Conservation (phyloP, 1,140 invertebrate genomes). For the Zaprionus davidi region DNA sequence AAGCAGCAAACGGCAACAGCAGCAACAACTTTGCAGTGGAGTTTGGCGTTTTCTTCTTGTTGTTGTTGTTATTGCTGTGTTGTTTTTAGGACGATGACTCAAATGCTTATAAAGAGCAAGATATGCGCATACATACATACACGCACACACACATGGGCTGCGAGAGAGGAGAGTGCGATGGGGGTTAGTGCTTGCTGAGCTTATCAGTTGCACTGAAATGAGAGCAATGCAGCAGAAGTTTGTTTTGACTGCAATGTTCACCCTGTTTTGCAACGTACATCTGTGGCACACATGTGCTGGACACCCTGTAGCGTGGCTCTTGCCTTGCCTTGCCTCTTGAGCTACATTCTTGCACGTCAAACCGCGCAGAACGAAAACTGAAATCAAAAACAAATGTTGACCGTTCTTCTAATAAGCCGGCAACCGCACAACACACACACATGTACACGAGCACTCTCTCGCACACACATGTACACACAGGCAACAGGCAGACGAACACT, state of each 20-base stretch:
- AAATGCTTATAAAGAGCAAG: slow-evolving; percentile 31
- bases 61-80: slow-evolving; percentile 57
- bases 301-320: slow-evolving; percentile 50
- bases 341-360: slow-evolving; percentile 64
- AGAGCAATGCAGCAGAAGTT: slow-evolving; percentile 27
- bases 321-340: slow-evolving; percentile 28
- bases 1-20: slow-evolving; percentile 47
- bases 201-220: slow-evolving; percentile 48
- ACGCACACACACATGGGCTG: background rate
- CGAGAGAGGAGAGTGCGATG: background rate
- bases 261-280: slow-evolving; percentile 41
- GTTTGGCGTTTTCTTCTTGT: slow-evolving; percentile 51
- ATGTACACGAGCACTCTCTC: background rate
- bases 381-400: slow-evolving; percentile 65
- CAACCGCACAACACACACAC: slow-evolving; percentile 34
- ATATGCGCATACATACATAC: slow-evolving; percentile 10
- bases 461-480: background rate
- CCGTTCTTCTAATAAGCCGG: slow-evolving; percentile 60
- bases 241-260: slow-evolving; percentile 23
- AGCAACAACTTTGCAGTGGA: slow-evolving; percentile 52
- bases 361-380: slow-evolving; percentile 43
- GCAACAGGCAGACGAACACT: background rate
- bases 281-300: slow-evolving; percentile 39
- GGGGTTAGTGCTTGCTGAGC: slow-evolving; percentile 22
- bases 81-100: slow-evolving; percentile 80